Conservation (phyloP, 1,140 invertebrate genomes). For the Diuraphis noxia region DNA sequence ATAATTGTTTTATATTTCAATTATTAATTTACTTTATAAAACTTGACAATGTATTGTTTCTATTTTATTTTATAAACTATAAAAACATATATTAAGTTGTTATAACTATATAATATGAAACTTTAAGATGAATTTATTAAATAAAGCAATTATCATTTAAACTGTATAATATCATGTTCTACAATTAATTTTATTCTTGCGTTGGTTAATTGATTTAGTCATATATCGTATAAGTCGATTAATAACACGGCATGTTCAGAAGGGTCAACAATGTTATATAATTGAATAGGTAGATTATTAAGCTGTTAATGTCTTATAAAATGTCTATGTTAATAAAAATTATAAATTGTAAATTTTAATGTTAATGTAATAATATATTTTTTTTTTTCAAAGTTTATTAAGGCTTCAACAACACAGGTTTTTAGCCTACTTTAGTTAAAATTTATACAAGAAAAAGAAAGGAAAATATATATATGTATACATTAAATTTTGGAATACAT, state of each 20-base stretch:
- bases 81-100: not conserved
- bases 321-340: slow-evolving; percentile 3
- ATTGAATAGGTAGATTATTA: not conserved
- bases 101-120: not conserved
- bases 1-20: not conserved
- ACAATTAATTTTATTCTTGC: not conserved
- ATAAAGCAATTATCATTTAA: not conserved
- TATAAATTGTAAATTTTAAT: not conserved
- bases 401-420: too few relatives aligned
- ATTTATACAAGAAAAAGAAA: too few relatives aligned
- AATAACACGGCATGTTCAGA: not conserved
- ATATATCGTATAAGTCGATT: not conserved
- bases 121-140: not conserved
- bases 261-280: not conserved
- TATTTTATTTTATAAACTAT: not conserved
- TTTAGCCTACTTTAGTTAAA: too few relatives aligned
- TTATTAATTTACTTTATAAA: too few relatives aligned
- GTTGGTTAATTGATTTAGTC: not conserved
- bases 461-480: too few relatives aligned
- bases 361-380: not conserved
- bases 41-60: not conserved
- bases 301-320: not conserved
- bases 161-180: not conserved
- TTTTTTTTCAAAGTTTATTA: too few relatives aligned
- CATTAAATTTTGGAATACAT: too few relatives aligned